Conservation (phyloP, 2,797 vertebrate species). For the Cygnus olor region DNA sequence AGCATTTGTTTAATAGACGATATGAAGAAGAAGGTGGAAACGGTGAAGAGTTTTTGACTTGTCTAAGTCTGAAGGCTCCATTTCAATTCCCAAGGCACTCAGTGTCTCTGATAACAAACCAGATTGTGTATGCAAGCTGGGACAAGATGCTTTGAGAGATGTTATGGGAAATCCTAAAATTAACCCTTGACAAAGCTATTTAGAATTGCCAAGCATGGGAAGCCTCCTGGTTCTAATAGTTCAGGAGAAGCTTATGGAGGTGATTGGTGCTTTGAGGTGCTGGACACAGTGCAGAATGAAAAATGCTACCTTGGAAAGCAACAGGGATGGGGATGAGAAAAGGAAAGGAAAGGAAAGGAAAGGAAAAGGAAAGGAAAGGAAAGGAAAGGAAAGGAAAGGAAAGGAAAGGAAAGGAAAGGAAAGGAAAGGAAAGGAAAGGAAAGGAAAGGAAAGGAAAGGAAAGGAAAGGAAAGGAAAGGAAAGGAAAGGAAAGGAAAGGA, state of each 20-base stretch:
- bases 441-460: too few relatives aligned
- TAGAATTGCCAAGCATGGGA: not conserved
- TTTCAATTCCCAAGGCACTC: not conserved
- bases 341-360: too few relatives aligned
- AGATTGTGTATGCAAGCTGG: not conserved
- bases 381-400: too few relatives aligned
- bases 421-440: too few relatives aligned
- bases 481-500: too few relatives aligned
- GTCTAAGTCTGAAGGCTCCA: not conserved
- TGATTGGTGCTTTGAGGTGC: not conserved
- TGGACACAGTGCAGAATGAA: not conserved
- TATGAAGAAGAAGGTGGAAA: not conserved
- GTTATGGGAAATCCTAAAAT: conserved; percentile 3
- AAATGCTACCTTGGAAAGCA: not conserved
- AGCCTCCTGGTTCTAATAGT: not conserved
- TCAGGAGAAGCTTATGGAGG: not conserved
- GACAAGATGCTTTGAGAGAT: not conserved
- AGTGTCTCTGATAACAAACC: not conserved
- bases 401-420: not conserved
- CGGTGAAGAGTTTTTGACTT: not conserved
- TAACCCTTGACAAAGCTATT: not conserved
- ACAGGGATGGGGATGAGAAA: too few relatives aligned
- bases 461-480: too few relatives aligned
- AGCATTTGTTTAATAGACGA: not conserved
- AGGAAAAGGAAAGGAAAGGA: too few relatives aligned